These are phyloP conservation scores for Megalops atlanticus DNA, from an alignment of 2,113 vertebrate species.

Conservation along the genomic window DNA sequence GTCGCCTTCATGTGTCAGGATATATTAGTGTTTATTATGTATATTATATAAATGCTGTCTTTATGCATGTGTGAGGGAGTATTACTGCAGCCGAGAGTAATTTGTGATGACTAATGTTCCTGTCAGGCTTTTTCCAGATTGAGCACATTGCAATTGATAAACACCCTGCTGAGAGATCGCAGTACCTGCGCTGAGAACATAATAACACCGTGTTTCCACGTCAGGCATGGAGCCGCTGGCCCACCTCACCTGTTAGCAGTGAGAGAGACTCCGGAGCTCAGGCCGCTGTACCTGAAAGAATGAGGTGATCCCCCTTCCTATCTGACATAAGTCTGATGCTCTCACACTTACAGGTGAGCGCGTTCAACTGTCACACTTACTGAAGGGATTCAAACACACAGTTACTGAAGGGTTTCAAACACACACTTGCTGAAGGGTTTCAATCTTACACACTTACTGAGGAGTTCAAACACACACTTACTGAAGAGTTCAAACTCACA, in stretches of 20 bases:
- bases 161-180: background rate
- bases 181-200: background rate
- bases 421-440: too few relatives aligned
- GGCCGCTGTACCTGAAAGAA: background rate
- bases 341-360: too few relatives aligned
- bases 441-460: too few relatives aligned
- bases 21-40: background rate
- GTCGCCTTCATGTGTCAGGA: background rate
- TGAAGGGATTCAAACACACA: too few relatives aligned
- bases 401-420: too few relatives aligned
- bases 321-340: too few relatives aligned
- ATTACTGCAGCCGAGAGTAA: background rate
- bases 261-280: too few relatives aligned
- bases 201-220: constrained; percentile 1
- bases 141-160: background rate
- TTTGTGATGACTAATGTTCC: background rate
- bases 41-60: background rate
- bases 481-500: too few relatives aligned
- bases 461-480: too few relatives aligned
- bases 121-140: background rate
- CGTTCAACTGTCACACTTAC: too few relatives aligned
- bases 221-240: background rate
- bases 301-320: too few relatives aligned
- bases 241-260: background rate
- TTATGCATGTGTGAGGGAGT: background rate